These are phyloP conservation scores for Hirundo rustica DNA, from an alignment of 2,797 vertebrate species.

Conservation along the genomic window DNA sequence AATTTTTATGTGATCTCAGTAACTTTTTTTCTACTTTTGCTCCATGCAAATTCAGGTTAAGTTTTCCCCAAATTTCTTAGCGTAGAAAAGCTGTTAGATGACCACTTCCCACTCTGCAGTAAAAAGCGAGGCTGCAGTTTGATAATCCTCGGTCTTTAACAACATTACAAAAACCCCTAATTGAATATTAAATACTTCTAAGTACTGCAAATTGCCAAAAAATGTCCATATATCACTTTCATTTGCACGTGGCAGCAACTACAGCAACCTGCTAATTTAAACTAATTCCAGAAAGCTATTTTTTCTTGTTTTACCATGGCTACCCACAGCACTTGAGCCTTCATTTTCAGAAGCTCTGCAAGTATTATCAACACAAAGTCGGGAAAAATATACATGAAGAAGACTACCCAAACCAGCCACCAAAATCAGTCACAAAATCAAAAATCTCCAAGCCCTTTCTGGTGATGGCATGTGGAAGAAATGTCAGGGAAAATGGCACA, in stretches of 20 bases:
- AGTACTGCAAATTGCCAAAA: neutral
- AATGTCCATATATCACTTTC: neutral
- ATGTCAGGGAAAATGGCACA: neutral
- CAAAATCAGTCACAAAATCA: neutral
- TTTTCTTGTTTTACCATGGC: slow-evolving; percentile 7
- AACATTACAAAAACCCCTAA: neutral
- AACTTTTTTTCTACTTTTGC: neutral
- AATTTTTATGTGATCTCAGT: neutral
- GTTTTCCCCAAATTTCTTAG: neutral
- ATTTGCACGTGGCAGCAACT: neutral
- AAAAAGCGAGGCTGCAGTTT: neutral
- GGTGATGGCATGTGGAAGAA: neutral
- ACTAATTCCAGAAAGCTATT: neutral
- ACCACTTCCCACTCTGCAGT: neutral
- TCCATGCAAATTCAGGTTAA: neutral
- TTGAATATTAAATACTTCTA: neutral
- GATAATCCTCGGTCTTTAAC: neutral
- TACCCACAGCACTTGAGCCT: neutral
- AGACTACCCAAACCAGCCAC: neutral
- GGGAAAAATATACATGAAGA: neutral
- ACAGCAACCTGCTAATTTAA: neutral
- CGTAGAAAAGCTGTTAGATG: neutral
- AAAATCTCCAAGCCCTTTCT: neutral
- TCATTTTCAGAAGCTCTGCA: neutral
- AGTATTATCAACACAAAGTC: neutral